Percentiles rank a stretch among this genome's conserved stretches.
Evolutionary conservation across 2,797 vertebrate species (phyloP).

Genomic region (Sebastes trivittatus): DNA sequence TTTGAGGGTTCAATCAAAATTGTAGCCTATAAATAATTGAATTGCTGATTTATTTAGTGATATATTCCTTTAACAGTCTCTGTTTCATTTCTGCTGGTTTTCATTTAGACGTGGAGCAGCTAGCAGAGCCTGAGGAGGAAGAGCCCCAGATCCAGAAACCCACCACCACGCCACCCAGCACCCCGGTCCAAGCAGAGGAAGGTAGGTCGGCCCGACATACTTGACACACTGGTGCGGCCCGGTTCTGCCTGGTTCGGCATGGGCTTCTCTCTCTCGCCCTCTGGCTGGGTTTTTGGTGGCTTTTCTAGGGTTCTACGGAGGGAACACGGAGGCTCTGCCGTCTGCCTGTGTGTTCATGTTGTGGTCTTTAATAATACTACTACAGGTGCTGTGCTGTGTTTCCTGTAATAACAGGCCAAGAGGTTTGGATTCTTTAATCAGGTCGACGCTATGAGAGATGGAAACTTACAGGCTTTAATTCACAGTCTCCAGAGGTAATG

Average conservation of each 20-base stretch:
- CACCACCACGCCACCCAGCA: constrained; percentile 90
- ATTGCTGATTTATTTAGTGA: neutral
- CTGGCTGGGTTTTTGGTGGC: constrained; percentile 17
- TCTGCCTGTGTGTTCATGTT: constrained; percentile 60
- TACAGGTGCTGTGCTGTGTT: constrained; percentile 66
- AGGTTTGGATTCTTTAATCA: constrained; percentile 49
- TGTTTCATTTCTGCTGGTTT: neutral
- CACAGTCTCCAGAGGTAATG: neutral
- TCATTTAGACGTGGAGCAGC: constrained; percentile 72
- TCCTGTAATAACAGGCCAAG: constrained; percentile 86
- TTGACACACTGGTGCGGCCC: neutral
- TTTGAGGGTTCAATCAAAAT: neutral
- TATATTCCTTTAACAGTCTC: neutral
- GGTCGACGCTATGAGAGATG: neutral
- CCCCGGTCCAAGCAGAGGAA: constrained; percentile 91
- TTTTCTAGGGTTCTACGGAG: constrained; percentile 41
- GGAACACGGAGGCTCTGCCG: constrained; percentile 45
- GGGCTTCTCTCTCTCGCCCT: constrained; percentile 24
- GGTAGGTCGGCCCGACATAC: constrained; percentile 82
- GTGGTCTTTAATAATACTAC: constrained; percentile 79
- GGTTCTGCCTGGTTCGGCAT: constrained; percentile 12
- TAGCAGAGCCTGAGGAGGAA: constrained; percentile 77
- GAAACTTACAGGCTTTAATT: neutral
- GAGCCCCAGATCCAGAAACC: constrained; percentile 81
- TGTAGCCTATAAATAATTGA: neutral